These are phyloP conservation scores for Mormyrops attenuatus DNA, from an alignment of 2,797 vertebrate species.

Conservation along the genomic window DNA sequence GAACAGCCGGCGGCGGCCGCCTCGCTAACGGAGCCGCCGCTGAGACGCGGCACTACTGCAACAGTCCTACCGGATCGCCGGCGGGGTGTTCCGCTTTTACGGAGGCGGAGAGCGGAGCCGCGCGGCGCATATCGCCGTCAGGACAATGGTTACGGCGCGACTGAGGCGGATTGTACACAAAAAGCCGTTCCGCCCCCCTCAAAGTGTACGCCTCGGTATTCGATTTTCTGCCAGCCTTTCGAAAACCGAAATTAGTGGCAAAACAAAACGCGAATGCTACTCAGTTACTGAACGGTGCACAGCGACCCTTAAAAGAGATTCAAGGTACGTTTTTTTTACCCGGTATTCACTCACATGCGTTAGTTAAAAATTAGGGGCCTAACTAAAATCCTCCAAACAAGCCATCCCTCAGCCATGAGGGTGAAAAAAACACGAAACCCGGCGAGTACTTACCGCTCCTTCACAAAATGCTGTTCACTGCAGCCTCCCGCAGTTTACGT, in stretches of 20 bases:
- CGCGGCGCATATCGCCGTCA: not conserved
- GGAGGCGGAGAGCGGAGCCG: not conserved
- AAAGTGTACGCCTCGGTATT: not conserved
- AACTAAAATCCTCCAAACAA: slow-evolving; percentile 19
- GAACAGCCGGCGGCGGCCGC: not conserved
- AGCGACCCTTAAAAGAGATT: not conserved
- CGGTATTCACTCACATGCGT: not conserved
- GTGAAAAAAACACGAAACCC: slow-evolving; percentile 17
- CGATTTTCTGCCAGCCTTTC: slow-evolving; percentile 13
- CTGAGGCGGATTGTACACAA: slow-evolving; percentile 9
- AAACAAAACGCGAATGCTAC: not conserved
- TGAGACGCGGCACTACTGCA: not conserved
- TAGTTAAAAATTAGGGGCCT: not conserved
- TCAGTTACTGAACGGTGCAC: not conserved
- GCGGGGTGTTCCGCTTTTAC: not conserved
- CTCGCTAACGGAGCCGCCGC: not conserved
- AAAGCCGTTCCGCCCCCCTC: slow-evolving; percentile 25
- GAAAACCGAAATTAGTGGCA: not conserved
- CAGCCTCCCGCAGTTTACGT: not conserved
- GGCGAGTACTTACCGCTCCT: slow-evolving; percentile 30
- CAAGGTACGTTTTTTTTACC: not conserved
- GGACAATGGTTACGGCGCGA: not conserved
- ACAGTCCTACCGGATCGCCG: not conserved
- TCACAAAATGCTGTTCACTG: slow-evolving; percentile 5
- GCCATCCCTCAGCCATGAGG: slow-evolving; percentile 20